Base-by-base conservation (phyloP, 1,140 invertebrate genomes). In the Zaprionus ghesquierei region DNA sequence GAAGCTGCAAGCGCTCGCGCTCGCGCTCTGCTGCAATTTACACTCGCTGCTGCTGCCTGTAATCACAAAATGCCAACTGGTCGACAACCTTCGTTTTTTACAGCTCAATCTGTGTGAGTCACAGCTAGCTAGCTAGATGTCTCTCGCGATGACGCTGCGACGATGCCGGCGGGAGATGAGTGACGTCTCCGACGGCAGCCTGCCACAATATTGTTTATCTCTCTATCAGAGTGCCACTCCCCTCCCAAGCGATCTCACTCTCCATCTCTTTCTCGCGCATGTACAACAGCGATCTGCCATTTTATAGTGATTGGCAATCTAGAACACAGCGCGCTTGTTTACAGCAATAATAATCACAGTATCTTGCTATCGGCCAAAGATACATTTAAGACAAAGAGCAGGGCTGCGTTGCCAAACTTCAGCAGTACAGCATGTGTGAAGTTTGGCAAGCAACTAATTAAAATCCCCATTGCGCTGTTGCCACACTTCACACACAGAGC, bases 221-320 rank as follows among this genome's bases (percentile, higher is more conserved):
- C 18, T 35, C 35, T 41, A 53, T 53, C 31, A 27, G 13, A 8
- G 41, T n/a, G n/a, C 9, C 41, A 4, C 41, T 22, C 41, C 18
- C 41, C n/a, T n/a, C n/a, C n/a, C n/a, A n/a, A n/a, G n/a, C n/a
- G n/a, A n/a, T n/a, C n/a, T n/a, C n/a, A 22, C 41, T 12, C 18
- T 22, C 41, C n/a, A 2, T 44, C 38, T 9, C 15, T 20, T 9
- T 12, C 31, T 33, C 13, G 10, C 33, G 10, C 18, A 56, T 77
- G 49, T 66, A 53, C 60, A 72, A 69, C 27, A 76, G 33, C 75
- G 66, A 65, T 60, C 59, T 35, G 59, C 46, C 53, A 82, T 70
- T 66, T 58, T 38, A 65, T 62, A 66, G 55, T 59, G 38, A 78
- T 78, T 78, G 70, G 3, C 70, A 64, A 78, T 71, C 54, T 77